phyloP scores from a whole-genome alignment of 1,140 invertebrate genomes.

The Meloidogyne chitwoodi region DNA sequence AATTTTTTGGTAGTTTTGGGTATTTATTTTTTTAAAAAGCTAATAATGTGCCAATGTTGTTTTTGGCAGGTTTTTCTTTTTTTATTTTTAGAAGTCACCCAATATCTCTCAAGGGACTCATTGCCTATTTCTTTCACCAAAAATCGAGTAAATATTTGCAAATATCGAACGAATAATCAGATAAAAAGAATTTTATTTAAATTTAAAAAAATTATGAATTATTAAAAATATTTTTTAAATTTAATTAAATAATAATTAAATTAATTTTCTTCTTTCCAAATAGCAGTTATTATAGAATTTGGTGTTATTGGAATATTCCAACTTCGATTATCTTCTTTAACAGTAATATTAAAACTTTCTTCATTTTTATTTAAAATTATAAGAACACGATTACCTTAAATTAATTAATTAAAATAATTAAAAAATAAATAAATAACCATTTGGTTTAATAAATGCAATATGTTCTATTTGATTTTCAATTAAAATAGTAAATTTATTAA shows the following conservation, averaged over 20 bases:
- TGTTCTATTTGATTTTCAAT: constrained; percentile 9
- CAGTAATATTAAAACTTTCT: not conserved
- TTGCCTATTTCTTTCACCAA: no score
- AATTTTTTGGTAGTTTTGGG: no score
- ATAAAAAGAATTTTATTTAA: no score
- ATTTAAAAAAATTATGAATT: not conserved
- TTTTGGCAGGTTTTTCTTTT: no score
- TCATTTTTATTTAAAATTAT: not conserved
- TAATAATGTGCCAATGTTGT: no score
- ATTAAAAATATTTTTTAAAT: not conserved
- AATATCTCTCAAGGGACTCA: no score
- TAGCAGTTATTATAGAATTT: not conserved
- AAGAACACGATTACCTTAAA: constrained; percentile 3
- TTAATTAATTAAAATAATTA: not conserved
- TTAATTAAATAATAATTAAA: not conserved
- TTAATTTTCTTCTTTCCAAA: constrained; percentile 1
- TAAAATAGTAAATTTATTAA: not conserved
- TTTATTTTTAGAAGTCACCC: no score
- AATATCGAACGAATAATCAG: no score
- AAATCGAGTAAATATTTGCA: no score
- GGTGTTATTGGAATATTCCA: constrained; percentile 12
- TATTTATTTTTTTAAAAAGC: no score
- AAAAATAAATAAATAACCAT: not conserved
- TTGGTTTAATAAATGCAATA: not conserved
- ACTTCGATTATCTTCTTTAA: not conserved